These are phyloP conservation scores for Ylistrum balloti DNA, from an alignment of 1,140 invertebrate species.

Conservation along the genomic window DNA sequence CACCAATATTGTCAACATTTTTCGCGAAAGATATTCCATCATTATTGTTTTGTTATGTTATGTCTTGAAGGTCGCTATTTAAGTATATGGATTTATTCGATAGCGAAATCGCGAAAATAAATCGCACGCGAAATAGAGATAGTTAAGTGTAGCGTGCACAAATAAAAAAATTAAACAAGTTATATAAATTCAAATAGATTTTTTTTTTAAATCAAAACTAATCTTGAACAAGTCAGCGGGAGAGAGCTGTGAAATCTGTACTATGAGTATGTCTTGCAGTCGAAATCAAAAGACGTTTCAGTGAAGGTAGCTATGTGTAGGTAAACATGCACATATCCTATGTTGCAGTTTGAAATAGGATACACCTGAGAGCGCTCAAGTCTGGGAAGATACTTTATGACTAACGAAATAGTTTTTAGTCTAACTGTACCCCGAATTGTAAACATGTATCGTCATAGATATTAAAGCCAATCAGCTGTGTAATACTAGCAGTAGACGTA, in stretches of 20 bases:
- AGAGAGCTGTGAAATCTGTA: neutral
- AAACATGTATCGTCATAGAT: conserved; percentile 3
- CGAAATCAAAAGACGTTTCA: neutral
- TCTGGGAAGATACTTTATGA: neutral
- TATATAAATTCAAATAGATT: too few species aligned
- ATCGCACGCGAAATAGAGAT: too few species aligned
- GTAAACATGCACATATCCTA: neutral
- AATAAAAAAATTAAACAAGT: too few species aligned
- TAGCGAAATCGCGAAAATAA: too few species aligned
- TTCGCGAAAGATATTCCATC: too few species aligned
- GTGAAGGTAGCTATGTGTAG: neutral
- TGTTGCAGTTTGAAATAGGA: neutral
- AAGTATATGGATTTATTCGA: too few species aligned
- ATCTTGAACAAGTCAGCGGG: neutral
- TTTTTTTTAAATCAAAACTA: too few species aligned
- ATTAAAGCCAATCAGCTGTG: neutral
- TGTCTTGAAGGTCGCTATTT: too few species aligned
- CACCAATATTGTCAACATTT: too few species aligned
- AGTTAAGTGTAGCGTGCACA: too few species aligned
- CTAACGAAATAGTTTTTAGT: neutral
- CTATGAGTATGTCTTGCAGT: neutral
- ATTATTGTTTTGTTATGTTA: too few species aligned
- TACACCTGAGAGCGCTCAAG: neutral
- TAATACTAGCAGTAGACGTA: neutral
- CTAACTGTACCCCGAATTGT: neutral